Conservation (phyloP, 1,140 invertebrate species). For the Schlechtendalia chinensis region DNA sequence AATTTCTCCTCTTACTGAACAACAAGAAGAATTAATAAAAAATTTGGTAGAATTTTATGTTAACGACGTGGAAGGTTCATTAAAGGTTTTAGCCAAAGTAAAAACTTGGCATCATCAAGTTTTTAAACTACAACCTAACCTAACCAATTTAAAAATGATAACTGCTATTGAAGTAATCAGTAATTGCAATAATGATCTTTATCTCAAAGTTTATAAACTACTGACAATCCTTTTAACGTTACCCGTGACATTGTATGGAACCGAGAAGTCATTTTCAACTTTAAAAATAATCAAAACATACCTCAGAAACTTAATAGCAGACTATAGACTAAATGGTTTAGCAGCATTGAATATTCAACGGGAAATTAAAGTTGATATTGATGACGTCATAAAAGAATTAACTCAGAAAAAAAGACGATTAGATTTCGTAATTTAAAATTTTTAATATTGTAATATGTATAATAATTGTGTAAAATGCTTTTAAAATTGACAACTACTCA, state of each 20-base stretch:
- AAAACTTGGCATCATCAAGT: slow-evolving; percentile 1
- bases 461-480: too few species aligned
- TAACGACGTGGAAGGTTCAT: neutral
- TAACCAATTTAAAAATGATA: slow-evolving; percentile 10
- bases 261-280: slow-evolving; percentile 3
- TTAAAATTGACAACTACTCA: neutral
- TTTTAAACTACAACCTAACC: neutral
- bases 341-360: slow-evolving; percentile 17
- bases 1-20: neutral
- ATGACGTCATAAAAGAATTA: neutral
- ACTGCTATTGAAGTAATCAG: slow-evolving; percentile 7
- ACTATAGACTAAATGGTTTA: neutral
- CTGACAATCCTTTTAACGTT: slow-evolving; percentile 1
- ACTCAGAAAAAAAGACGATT: too few species aligned
- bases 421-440: too few species aligned
- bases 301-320: neutral
- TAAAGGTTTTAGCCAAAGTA: neutral
- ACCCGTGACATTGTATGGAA: neutral
- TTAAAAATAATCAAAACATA: slow-evolving; percentile 5
- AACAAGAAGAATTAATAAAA: neutral
- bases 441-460: too few species aligned
- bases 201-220: slow-evolving; percentile 10
- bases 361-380: too few species aligned
- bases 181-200: slow-evolving; percentile 16
- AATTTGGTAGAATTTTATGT: neutral